Base-by-base conservation (phyloP, 2,797 vertebrate genomes). In the Nothura maculosa region DNA sequence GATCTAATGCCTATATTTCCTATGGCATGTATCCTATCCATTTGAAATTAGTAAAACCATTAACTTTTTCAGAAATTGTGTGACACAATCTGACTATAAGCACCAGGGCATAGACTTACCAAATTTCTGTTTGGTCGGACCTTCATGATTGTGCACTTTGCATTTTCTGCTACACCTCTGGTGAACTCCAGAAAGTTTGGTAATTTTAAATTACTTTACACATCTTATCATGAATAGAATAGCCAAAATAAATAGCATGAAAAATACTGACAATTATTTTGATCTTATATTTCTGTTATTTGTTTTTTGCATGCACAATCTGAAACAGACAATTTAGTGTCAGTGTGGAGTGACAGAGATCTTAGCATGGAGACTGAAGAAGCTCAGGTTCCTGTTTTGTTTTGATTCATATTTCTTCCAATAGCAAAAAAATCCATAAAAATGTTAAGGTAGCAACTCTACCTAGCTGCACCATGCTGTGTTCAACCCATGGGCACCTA, bases 211-310 rank as follows among this genome's bases (percentile, higher is more conserved):
- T 66, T 36, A 47, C 81, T 96, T 94, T 94, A 89, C 70, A 92
- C 2, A 69, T 91, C 78, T 85, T 62, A 66, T 92, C 78, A 78
- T 94, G 0, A 83, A 68, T 48, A 77, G 45, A 85, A 66, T 74
- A 82, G 67, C 64, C 85, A 75, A 90, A 97, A 97, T 98, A 97
- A 98, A 97, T 61, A 95, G 94, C 95, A 96, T 96, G 95, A 95
- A 91, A 74, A 30, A 66, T 27, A 80, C 54, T 75, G 42, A 70
- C 77, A 80, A 64, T 30, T 54, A 82, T 13, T 38, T 88, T 0
- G 1, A 55, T 80, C 62, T 88, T 85, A 18, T 30, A 60, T 72
- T 79, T 86, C 32, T 89, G 66, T 67, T 68, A 15, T 70, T 84
- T 68, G 6, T 22, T 61, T 86, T 73, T 81, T 64, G 50, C 50